Percentiles rank a stretch among this genome's conserved stretches.
These are phyloP conservation scores for Scaptomyza pallida DNA, from an alignment of 1,140 invertebrate genomes.

Conservation along the genomic window DNA sequence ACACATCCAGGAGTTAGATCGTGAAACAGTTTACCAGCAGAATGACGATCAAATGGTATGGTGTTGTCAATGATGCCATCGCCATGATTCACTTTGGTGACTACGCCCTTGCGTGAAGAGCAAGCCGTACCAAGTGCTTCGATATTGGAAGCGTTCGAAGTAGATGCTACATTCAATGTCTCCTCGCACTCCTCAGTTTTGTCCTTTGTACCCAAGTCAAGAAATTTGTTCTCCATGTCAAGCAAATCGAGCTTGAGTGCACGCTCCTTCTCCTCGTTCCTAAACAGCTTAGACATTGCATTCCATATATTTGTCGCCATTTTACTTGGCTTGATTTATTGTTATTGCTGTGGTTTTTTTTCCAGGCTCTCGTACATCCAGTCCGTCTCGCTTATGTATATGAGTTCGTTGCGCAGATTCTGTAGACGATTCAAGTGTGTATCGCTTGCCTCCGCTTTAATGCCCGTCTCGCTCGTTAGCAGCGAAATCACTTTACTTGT, in stretches of 20 bases:
- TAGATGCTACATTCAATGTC: not conserved
- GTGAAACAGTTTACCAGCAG: constrained; percentile 17
- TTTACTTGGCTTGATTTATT: not conserved
- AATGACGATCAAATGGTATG: constrained; percentile 42
- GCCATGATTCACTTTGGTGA: constrained; percentile 46
- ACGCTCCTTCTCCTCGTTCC: not conserved
- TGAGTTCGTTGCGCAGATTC: constrained; percentile 87
- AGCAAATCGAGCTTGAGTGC: constrained; percentile 50
- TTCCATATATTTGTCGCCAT: constrained; percentile 15
- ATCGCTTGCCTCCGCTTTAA: constrained; percentile 76
- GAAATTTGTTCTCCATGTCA: constrained; percentile 61
- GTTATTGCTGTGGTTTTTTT: constrained; percentile 61
- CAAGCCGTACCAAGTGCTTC: not conserved
- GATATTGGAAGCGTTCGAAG: not conserved
- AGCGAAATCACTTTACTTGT: constrained; percentile 54
- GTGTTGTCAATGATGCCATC: constrained; percentile 49
- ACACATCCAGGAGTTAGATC: constrained; percentile 52
- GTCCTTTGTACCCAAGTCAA: constrained; percentile 41
- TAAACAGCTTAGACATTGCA: constrained; percentile 1
- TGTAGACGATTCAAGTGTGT: constrained; percentile 87
- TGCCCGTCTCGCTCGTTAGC: constrained; percentile 42
- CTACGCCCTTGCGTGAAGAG: constrained; percentile 40
- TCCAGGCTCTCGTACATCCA: constrained; percentile 87
- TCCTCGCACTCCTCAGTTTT: not conserved
- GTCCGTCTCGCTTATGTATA: constrained; percentile 88